Percentiles rank a stretch among this genome's conserved stretches.
Conservation (phyloP, 2,113 vertebrate genomes). For the Heterotilapia buettikoferi region DNA sequence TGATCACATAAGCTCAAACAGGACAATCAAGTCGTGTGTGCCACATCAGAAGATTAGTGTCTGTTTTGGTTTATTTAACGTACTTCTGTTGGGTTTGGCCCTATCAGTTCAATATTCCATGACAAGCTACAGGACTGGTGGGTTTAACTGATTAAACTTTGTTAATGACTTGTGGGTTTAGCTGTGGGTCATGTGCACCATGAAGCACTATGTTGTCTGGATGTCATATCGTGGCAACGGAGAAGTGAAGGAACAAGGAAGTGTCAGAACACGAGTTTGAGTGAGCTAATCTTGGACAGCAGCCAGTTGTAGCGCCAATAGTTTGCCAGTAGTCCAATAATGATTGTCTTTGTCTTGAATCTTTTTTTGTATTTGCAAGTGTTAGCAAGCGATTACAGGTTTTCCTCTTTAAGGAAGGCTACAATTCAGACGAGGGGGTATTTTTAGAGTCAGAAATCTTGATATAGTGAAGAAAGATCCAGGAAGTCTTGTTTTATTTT, state of each 20-base stretch:
- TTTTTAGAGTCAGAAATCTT: not conserved
- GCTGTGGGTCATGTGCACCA: not conserved
- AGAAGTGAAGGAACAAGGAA: not conserved
- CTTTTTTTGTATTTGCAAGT: not conserved
- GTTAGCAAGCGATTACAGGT: not conserved
- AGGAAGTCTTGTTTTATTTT: not conserved
- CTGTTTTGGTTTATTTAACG: not conserved
- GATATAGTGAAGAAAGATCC: not conserved
- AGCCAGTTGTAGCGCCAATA: not conserved
- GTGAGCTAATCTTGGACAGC: constrained; percentile 3
- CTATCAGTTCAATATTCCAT: not conserved
- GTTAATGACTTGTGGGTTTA: not conserved
- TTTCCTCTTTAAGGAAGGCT: not conserved
- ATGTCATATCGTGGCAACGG: not conserved
- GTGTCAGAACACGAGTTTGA: not conserved
- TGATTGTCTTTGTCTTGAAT: not conserved
- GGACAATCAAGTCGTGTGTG: not conserved
- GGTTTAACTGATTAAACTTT: not conserved
- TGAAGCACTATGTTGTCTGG: not conserved
- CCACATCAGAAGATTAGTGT: not conserved
- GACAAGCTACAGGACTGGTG: not conserved
- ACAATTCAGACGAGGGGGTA: not conserved
- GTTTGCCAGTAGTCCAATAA: not conserved
- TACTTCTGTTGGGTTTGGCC: not conserved
- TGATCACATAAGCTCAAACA: not conserved